Base-by-base conservation (phyloP, 64 coral and sea anemone species). In the Montipora capricornis region DNA sequence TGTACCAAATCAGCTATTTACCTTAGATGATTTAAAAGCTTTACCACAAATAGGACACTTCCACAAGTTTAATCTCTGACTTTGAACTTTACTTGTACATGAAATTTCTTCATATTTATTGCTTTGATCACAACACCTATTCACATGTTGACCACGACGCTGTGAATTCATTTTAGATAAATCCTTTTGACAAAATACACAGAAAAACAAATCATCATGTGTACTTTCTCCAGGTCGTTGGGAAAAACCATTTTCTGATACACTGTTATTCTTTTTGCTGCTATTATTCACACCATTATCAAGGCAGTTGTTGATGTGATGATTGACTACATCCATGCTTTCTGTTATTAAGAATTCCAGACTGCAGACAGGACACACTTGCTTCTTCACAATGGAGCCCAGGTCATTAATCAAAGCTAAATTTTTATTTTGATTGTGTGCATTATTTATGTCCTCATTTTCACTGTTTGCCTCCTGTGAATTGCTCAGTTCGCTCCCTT, bases 161-260 rank as follows among this genome's bases (percentile, higher is more conserved):
- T 94, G 95, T 24, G 92, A 92, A 59, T 95, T 99, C 92, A 96
- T 94, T 86, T 90, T 99, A 17, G 92, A 93, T 14, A 99, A 88
- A 82, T 99, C 90, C 74, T 96, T 99, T 73, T 96, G 89, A 55
- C 98, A 99, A 55, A 99, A 80, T 58, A 96, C 95, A 84, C 98
- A 99, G 78, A 94, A 98, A 75, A 89, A 95, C 19, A 89, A 49
- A 13, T 93, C 92, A 14, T 91, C 82, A 20, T 83, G 51, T n/a
- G 74, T 58, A 47, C 59, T 70, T 20, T 85, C 20, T n/a, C 20
- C 20, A 73, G 16, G 6, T 52, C 22, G 60, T 44, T 55, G n/a
- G 26, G 46, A 69, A 20, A 50, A 59, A 81, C 8, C 73, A 78
- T 69, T 77, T 52, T 87, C 47, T 44, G 9, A 71, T 6, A 19